Evolutionary conservation across 2,888 invertebrate genomes (phyloP).

Genomic region (Brachyptera putata): DNA sequence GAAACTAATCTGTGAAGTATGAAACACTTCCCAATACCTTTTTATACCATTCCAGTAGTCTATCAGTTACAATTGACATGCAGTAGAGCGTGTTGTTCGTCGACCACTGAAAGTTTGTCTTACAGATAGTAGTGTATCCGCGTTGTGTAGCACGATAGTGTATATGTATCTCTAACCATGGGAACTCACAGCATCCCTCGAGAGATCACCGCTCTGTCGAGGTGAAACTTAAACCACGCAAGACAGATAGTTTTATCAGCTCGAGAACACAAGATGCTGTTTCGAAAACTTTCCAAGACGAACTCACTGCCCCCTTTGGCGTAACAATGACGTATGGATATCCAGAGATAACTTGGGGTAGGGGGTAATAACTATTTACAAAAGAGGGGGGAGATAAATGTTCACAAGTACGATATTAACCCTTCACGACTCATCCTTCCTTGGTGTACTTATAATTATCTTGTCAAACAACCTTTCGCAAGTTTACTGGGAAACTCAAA

Average conservation of each 20-base stretch:
- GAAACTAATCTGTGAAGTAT: too few relatives aligned
- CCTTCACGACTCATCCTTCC: constrained; percentile 10
- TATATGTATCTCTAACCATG: not conserved
- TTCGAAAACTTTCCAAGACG: not conserved
- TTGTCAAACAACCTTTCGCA: constrained; percentile 30
- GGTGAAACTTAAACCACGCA: constrained; percentile 18
- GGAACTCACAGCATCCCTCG: not conserved
- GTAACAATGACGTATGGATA: constrained; percentile 6
- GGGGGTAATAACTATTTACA: not conserved
- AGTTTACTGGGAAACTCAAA: constrained; percentile 28
- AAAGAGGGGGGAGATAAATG: not conserved
- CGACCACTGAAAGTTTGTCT: not conserved
- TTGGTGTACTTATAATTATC: constrained; percentile 27
- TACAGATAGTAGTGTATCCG: not conserved
- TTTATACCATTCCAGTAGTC: too few relatives aligned
- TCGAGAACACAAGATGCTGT: not conserved
- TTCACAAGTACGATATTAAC: constrained; percentile 16
- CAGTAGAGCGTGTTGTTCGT: too few relatives aligned
- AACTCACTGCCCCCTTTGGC: not conserved
- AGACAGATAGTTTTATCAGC: constrained; percentile 14
- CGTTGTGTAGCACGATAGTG: not conserved
- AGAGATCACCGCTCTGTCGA: not conserved
- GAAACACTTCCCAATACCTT: too few relatives aligned
- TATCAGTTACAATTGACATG: too few relatives aligned
- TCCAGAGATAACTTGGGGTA: not conserved